These are phyloP conservation scores for Eurytoma californica DNA, from an alignment of 2,888 invertebrate species.

Conservation along the genomic window DNA sequence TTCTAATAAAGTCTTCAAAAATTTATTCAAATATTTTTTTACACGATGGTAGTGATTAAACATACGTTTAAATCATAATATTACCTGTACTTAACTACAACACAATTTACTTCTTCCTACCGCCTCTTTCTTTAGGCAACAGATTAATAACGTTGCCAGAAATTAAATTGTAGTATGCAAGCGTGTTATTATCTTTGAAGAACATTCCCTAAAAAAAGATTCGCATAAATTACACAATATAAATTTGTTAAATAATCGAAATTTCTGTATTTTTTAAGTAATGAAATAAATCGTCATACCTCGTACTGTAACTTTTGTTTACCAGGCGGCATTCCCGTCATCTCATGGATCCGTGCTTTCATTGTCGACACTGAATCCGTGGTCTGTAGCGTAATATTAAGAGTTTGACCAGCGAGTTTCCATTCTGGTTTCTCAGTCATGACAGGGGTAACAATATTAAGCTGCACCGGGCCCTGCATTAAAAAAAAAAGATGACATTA, in stretches of 20 bases:
- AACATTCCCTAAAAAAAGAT: constrained; percentile 97
- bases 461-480: constrained; percentile 87
- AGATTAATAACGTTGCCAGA: constrained; percentile 90
- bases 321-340: constrained; percentile 94
- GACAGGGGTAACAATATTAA: constrained; percentile 89
- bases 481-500: no score
- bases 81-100: no score
- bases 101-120: constrained; percentile 93
- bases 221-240: no score
- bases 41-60: no score
- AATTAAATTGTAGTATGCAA: constrained; percentile 96
- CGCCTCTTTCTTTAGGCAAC: constrained; percentile 97
- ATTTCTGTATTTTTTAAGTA: no score
- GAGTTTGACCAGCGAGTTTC: constrained; percentile 93
- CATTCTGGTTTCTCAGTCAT: constrained; percentile 94
- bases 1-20: no score
- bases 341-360: constrained; percentile 90
- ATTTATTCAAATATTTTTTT: no score
- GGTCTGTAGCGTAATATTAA: constrained; percentile 86
- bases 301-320: constrained; percentile 98
- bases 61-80: no score
- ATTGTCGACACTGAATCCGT: constrained; percentile 88
- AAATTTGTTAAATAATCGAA: no score
- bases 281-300: no score
- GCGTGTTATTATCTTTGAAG: constrained; percentile 95